Evolutionary conservation across 23 tunicate genomes (phyloP), one percentile per base, ranked within the genome.

Genomic region (Halocynthia aurantium): DNA sequence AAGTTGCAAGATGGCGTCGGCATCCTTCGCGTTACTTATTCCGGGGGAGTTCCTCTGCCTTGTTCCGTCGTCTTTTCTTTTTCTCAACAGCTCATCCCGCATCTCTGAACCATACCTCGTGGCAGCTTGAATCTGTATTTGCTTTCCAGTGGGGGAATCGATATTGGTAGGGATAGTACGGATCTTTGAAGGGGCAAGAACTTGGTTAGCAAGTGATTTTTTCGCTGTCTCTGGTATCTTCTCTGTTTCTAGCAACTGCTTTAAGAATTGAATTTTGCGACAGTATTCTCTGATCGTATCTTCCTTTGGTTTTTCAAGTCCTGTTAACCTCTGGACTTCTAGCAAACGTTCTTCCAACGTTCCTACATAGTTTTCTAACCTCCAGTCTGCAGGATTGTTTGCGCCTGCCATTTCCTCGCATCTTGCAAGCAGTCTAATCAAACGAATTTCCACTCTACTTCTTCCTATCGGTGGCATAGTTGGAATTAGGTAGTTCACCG

Each of bases 321-420:
- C 52, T 22, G 49, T 55, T 56, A 74, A 57, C 22, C 31, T 83
- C 44, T 71, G 79, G 20, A 65, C 75, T 52, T 8, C 8, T 53
- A 19, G 62, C 51, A 67, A 64, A 62, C 63, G 79, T 53, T 83
- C 81, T 65, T 83, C 87, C 57, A 83, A 55, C 52, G 81, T 72
- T 7, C 53, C 87, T 20, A 83, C 67, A 54, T 83, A 83, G 57
- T 86, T 74, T 73, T 80, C 77, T 19, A 86, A 22, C n/a, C 80
- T 72, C 91, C 91, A 86, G 64, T 86, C 72, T 54, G 75, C 83
- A 10, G 51, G 10, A 15, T 56, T 19, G 51, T 81, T 52, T 51
- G 21, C 53, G 31, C 81, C 60, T 6, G 85, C 82, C 81, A 80
- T 81, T 66, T 80, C 85, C 67, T 86, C 91, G 68, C 91, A 86